phyloP scores from a whole-genome alignment of 2,797 vertebrate species.

The Rhynchonycteris naso region DNA sequence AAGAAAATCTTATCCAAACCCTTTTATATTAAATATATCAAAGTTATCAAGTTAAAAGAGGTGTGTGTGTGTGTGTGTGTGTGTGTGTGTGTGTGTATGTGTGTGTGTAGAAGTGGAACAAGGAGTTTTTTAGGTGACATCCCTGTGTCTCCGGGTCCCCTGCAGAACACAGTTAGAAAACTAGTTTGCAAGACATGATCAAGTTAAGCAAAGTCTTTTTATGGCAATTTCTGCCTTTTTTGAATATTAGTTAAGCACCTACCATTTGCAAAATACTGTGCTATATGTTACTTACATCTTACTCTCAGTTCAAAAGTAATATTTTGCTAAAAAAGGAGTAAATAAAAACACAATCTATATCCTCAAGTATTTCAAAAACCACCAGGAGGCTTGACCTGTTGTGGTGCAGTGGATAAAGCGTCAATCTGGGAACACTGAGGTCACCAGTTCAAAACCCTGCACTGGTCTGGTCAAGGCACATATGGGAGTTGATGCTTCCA shows the following conservation, averaged over 20 bases:
- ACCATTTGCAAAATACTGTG: background rate
- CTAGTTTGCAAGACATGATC: background rate
- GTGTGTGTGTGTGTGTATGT: background rate
- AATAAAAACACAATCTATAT: background rate
- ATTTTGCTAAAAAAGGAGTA: conserved; percentile 10
- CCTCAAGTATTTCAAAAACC: background rate
- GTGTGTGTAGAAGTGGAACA: background rate
- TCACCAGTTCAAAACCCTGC: too few relatives aligned
- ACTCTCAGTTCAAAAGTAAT: background rate
- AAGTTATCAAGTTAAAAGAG: background rate
- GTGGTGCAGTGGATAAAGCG: too few relatives aligned
- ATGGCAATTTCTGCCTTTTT: background rate
- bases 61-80: background rate
- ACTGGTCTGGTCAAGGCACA: too few relatives aligned
- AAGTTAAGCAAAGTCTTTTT: background rate
- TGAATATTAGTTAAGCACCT: background rate
- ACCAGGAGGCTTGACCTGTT: too few relatives aligned
- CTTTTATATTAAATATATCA: background rate
- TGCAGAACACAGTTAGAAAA: background rate
- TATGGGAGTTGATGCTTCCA: too few relatives aligned
- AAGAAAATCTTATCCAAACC: background rate
- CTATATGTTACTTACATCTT: background rate
- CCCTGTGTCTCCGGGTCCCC: background rate
- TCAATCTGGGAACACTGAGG: too few relatives aligned
- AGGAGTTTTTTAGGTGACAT: background rate